Evolutionary conservation across 2,888 invertebrate genomes (phyloP).

Genomic region (Anarsia innoxiella): DNA sequence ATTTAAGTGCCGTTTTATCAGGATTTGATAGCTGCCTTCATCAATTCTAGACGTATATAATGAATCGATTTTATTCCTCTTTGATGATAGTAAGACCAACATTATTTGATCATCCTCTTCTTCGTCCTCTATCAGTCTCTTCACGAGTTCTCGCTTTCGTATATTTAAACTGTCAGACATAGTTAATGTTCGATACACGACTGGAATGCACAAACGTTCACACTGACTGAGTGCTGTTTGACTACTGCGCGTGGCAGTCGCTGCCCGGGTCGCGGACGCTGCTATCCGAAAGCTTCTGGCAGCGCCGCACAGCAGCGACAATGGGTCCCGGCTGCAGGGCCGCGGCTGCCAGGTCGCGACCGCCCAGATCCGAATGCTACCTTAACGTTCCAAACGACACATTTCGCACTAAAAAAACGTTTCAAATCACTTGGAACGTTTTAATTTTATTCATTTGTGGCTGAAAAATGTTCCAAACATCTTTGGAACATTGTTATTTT

Average conservation of each 20-base stretch:
- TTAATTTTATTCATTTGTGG: no score
- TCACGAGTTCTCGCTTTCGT: not conserved
- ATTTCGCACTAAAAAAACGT: no score
- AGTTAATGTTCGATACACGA: not conserved
- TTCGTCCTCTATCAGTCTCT: not conserved
- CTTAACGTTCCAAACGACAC: no score
- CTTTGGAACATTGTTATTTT: no score
- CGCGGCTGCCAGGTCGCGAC: not conserved
- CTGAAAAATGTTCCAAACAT: no score
- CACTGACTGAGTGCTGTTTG: not conserved
- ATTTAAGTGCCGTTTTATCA: no score
- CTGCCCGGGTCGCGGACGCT: not conserved
- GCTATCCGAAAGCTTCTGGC: slow-evolving; percentile 8
- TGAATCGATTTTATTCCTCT: not conserved
- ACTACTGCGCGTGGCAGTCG: not conserved
- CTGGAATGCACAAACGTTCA: not conserved
- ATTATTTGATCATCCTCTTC: not conserved
- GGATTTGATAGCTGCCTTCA: no score
- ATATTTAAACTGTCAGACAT: not conserved
- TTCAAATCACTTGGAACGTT: no score
- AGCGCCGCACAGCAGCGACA: slow-evolving; percentile 6
- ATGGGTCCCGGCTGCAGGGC: not conserved
- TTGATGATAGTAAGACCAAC: not conserved
- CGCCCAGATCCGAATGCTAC: not conserved
- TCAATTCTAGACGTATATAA: not conserved